phyloP scores from a whole-genome alignment of 2,113 vertebrate species.

The Nannospalax galili region DNA sequence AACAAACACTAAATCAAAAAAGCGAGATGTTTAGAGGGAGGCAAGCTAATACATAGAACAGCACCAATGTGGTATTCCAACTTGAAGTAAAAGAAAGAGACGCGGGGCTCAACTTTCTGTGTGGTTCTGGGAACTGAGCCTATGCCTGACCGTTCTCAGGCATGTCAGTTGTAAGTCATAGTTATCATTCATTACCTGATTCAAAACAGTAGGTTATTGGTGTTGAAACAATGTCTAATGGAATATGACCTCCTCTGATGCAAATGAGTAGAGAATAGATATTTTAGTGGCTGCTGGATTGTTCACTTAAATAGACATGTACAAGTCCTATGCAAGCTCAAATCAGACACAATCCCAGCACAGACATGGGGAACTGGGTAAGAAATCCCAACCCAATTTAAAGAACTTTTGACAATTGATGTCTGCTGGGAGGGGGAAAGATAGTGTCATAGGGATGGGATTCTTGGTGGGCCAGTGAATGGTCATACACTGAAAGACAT shows the following conservation, averaged over 20 bases:
- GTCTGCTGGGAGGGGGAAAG: too few relatives aligned
- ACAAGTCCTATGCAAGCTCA: too few relatives aligned
- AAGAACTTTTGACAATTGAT: too few relatives aligned
- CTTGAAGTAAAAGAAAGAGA: constrained; percentile 9
- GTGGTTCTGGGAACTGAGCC: background rate
- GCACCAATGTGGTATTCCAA: background rate
- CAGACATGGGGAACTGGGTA: too few relatives aligned
- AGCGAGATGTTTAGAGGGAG: background rate
- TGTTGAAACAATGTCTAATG: constrained; percentile 55
- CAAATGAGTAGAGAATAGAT: constrained; percentile 54
- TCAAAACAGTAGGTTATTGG: constrained; percentile 59
- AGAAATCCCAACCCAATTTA: too few relatives aligned
- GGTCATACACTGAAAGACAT: too few relatives aligned
- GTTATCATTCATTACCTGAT: constrained; percentile 63
- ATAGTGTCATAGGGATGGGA: too few relatives aligned
- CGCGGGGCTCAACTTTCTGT: background rate
- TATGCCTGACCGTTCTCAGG: background rate
- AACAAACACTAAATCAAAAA: constrained; percentile 51
- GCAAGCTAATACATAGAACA: background rate
- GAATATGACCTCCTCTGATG: constrained; percentile 48
- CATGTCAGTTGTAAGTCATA: constrained; percentile 43
- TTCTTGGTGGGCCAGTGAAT: too few relatives aligned
- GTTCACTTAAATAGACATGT: background rate
- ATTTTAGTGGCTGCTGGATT: constrained; percentile 38
- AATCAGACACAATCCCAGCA: too few relatives aligned